Base-by-base conservation (phyloP, 2,888 invertebrate genomes). In the Ectemnius continuus region DNA sequence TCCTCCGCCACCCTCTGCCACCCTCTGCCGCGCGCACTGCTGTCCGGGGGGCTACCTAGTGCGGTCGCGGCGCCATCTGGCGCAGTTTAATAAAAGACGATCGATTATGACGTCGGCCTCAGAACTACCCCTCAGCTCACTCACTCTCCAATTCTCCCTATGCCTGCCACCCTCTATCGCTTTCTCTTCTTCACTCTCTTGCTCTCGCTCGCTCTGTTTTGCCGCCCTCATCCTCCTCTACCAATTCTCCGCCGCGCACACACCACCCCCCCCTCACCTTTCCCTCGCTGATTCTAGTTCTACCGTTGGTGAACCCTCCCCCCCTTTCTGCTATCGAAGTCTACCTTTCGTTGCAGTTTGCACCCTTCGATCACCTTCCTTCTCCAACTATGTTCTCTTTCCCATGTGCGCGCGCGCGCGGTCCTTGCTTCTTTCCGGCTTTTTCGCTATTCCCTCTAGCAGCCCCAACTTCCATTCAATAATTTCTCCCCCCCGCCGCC, bases 71-170 rank as follows among this genome's bases (percentile, higher is more conserved):
- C 88, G 89, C 89, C 89, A 90, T 89, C 90, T 90, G 90, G 90
- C 80, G 89, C 90, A 88, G 86, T 90, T 91, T 91, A 91, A 91
- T 90, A 91, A 91, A 91, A 91, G 91, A 90, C 90, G 90, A 90
- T 90, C 90, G 91, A 90, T 90, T 91, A 90, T 90, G 91, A 91
- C 90, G 90, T 90, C 89, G 90, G 88, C 88, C 87, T 89, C 89
- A 86, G 87, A 88, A 88, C 86, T 88, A 85, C 86, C 88, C 87
- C 85, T 86, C 80, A 73, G 74, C 78, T 77, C 75, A 66, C 81
- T 74, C 79, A 70, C 74, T 76, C 73, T 18, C 18, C 23, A 62
- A 73, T 71, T 73, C 79, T 62, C 66, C 61, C 46, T 36, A 11
- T 36, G 36, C 36, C 36, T 36, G 36, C 52, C 52, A 52, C 16